Evolutionary conservation across 2,113 vertebrate genomes (phyloP).

Genomic region (Zosterops borbonicus): DNA sequence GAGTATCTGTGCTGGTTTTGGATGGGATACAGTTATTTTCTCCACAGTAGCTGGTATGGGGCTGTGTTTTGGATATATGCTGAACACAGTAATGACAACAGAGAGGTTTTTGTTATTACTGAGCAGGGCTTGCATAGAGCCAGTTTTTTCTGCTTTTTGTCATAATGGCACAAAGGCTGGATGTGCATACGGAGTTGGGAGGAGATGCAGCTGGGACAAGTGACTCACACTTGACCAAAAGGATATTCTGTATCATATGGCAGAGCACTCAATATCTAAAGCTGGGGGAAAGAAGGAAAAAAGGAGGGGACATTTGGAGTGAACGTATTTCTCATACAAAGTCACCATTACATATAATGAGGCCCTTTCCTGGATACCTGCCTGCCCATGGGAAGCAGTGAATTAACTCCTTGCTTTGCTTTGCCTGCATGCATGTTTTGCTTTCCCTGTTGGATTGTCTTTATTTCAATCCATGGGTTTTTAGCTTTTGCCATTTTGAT

Average conservation of each 20-base stretch:
- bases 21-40: not conserved
- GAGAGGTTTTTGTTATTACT: not conserved
- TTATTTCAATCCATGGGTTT: not conserved
- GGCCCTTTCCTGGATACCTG: not conserved
- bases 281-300: not conserved
- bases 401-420: not conserved
- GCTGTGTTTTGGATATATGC: not conserved
- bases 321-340: accelerated
- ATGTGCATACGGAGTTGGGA: not conserved
- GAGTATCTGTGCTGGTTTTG: not conserved
- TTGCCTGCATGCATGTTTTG: not conserved
- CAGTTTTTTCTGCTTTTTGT: not conserved
- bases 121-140: not conserved
- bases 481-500: not conserved
- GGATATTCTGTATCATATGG: not conserved
- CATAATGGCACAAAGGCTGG: not conserved
- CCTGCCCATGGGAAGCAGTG: not conserved
- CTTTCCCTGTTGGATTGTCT: not conserved
- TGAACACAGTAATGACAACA: not conserved
- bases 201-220: not conserved
- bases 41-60: not conserved
- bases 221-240: not conserved
- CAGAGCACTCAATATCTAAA: not conserved
- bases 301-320: not conserved
- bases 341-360: not conserved